phyloP scores from a whole-genome alignment of 2,888 invertebrate species.

The Vesta saturnalis region DNA sequence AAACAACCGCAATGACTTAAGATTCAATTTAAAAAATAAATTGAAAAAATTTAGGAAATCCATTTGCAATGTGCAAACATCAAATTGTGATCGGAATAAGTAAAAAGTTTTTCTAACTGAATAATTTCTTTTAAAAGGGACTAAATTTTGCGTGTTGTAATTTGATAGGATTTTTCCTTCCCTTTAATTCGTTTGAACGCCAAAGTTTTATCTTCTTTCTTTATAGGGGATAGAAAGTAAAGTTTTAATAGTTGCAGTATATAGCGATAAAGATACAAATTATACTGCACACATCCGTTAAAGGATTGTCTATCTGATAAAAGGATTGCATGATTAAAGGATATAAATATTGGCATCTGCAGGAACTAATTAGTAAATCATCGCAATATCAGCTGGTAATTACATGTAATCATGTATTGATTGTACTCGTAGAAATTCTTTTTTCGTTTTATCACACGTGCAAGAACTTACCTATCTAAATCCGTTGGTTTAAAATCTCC shows the following conservation, averaged over 20 bases:
- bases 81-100: slow-evolving; percentile 23
- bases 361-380: slow-evolving; percentile 58
- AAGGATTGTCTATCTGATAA: slow-evolving; percentile 45
- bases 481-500: slow-evolving; percentile 86
- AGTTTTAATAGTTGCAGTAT: neutral
- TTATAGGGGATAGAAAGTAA: slow-evolving; percentile 20
- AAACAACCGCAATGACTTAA: slow-evolving; percentile 4
- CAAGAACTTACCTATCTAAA: slow-evolving; percentile 78
- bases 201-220: neutral
- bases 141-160: neutral
- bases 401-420: slow-evolving; percentile 49
- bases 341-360: slow-evolving; percentile 50
- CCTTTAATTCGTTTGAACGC: too few relatives aligned
- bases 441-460: slow-evolving; percentile 15
- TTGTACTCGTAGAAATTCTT: slow-evolving; percentile 29
- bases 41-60: neutral
- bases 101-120: slow-evolving; percentile 4
- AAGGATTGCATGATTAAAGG: slow-evolving; percentile 48
- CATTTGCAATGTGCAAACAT: slow-evolving; percentile 11
- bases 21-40: slow-evolving; percentile 5
- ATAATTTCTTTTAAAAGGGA: too few relatives aligned
- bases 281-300: slow-evolving; percentile 18
- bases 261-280: slow-evolving; percentile 19
- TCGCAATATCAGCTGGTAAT: slow-evolving; percentile 50
- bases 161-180: neutral